phyloP scores from a whole-genome alignment of 2,113 vertebrate genomes.

The Pachypanchax playfairii region DNA sequence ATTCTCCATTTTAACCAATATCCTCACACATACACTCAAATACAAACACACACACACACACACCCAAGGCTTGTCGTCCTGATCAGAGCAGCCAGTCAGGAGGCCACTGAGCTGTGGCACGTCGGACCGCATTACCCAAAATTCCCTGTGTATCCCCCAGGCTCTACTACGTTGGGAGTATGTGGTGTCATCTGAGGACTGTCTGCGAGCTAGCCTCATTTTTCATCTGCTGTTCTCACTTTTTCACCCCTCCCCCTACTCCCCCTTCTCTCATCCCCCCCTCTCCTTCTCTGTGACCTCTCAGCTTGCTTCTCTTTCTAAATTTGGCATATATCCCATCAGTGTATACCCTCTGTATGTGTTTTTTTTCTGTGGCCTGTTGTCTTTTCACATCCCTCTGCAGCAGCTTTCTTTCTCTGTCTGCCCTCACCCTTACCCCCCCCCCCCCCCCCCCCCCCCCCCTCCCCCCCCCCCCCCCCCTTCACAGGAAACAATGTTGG shows the following conservation, averaged over 20 bases:
- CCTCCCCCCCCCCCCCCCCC: neutral
- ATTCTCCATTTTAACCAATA: constrained; percentile 12
- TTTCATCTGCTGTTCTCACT: constrained; percentile 59
- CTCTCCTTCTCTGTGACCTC: constrained; percentile 29
- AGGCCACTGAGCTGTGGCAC: constrained; percentile 64
- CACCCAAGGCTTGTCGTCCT: constrained; percentile 34
- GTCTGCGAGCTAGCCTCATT: constrained; percentile 64
- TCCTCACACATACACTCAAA: too few species aligned
- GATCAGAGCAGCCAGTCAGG: constrained; percentile 66
- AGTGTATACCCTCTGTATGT: constrained; percentile 20
- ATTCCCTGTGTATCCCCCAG: constrained; percentile 63
- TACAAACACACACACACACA: neutral
- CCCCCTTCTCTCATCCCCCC: neutral
- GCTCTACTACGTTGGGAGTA: constrained; percentile 52
- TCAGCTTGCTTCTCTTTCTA: constrained; percentile 44
- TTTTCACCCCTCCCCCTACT: neutral
- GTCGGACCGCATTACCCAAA: constrained; percentile 73
- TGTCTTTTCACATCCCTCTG: constrained; percentile 40
- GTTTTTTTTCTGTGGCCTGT: constrained; percentile 36
- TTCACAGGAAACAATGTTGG: constrained; percentile 5
- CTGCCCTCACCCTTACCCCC: neutral
- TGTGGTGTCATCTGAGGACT: constrained; percentile 54
- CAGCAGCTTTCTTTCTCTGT: constrained; percentile 30
- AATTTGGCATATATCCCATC: constrained; percentile 52
- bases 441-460: neutral